These are phyloP conservation scores for Willisornis vidua DNA, from an alignment of 2,113 vertebrate species.

Conservation along the genomic window DNA sequence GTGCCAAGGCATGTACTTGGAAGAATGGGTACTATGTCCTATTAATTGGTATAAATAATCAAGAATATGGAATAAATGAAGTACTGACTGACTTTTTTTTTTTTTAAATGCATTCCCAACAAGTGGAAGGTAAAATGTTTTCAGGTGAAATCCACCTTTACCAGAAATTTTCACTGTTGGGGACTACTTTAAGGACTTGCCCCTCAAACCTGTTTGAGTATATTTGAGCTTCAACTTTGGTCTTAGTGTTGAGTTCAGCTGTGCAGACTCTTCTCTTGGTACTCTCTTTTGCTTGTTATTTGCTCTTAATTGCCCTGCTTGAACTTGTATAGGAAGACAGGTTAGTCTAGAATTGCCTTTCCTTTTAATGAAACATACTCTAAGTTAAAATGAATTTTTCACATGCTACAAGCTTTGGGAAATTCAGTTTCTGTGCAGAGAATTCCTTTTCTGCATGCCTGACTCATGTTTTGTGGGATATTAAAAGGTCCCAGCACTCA, in stretches of 20 bases:
- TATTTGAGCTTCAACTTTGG: neutral
- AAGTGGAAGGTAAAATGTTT: neutral
- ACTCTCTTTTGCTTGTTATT: neutral
- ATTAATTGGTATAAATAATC: neutral
- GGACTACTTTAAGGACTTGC: neutral
- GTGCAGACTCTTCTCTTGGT: neutral
- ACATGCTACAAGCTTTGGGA: neutral
- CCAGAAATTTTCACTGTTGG: neutral
- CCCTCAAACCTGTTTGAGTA: neutral
- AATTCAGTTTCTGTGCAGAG: neutral
- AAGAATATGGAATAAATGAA: neutral
- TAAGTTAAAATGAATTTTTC: neutral
- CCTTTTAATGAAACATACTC: neutral
- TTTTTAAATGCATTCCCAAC: neutral
- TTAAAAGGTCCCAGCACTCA: neutral
- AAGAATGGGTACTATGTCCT: conserved; percentile 13
- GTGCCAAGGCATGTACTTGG: conserved; percentile 9
- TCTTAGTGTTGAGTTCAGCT: neutral
- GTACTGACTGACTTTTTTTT: neutral
- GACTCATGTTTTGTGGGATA: fast-evolving
- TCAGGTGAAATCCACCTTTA: neutral
- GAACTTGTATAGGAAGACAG: neutral
- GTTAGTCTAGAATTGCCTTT: neutral
- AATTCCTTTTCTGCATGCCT: neutral
- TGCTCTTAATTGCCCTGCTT: neutral